Conservation (phyloP, 2,888 invertebrate genomes). For the Epinotia demarniana region DNA sequence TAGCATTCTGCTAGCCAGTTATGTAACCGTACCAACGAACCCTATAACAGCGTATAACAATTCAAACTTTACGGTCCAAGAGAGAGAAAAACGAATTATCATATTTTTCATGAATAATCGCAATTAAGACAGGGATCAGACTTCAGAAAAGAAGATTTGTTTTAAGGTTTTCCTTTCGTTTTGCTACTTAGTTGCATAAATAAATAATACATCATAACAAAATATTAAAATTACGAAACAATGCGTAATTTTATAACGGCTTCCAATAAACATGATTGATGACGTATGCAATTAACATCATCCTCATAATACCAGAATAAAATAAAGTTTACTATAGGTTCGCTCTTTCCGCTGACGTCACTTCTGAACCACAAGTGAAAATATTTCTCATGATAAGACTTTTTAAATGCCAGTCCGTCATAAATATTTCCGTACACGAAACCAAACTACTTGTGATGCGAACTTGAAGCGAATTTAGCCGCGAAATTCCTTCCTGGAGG, state of each 20-base stretch:
- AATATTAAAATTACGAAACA: neutral
- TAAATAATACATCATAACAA: neutral
- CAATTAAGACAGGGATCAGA: neutral
- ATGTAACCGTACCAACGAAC: slow-evolving; percentile 25
- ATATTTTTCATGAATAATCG: slow-evolving; percentile 38
- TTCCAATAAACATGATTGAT: neutral
- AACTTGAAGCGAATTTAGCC: slow-evolving; percentile 50
- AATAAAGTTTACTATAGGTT: neutral
- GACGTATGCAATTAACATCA: neutral
- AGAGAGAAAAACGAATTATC: slow-evolving; percentile 23
- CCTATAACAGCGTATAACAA: slow-evolving; percentile 7
- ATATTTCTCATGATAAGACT: neutral
- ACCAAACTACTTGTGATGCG: slow-evolving; percentile 44
- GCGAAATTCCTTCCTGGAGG: slow-evolving; percentile 4
- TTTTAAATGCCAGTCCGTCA: slow-evolving; percentile 1
- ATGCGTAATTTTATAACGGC: neutral
- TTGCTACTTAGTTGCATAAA: neutral
- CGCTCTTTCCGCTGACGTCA: neutral
- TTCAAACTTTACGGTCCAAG: slow-evolving; percentile 6
- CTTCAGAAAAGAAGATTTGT: neutral
- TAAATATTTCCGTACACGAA: slow-evolving; percentile 20
- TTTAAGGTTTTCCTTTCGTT: neutral
- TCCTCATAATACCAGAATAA: neutral
- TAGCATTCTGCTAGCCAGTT: slow-evolving; percentile 4
- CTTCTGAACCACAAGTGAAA: neutral